Percentiles rank a stretch among this genome's conserved stretches.
phyloP scores from a whole-genome alignment of 2,888 invertebrate genomes.

The Amblyteles armatorius region DNA sequence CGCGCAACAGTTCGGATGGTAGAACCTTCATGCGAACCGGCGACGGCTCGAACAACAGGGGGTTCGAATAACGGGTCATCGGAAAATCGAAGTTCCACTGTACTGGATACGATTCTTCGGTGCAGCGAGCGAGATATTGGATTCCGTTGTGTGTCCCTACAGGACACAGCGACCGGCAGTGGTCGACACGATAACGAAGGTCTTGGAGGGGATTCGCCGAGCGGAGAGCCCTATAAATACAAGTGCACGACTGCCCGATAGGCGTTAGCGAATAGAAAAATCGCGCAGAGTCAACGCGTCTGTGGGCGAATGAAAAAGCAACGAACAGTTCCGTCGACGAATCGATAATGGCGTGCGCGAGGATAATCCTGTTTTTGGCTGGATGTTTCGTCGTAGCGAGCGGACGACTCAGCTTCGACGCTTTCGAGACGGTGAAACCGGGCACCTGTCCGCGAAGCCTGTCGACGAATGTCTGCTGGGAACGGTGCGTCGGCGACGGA shows the following conservation, averaged over 20 bases:
- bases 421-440: constrained; percentile 72
- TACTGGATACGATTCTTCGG: neutral
- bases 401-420: constrained; percentile 31
- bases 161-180: neutral
- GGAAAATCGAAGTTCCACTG: too few species aligned
- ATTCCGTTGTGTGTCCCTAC: constrained; percentile 15
- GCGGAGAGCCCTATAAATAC: constrained; percentile 60
- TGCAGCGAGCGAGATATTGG: constrained; percentile 16
- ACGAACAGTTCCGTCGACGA: neutral
- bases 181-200: constrained; percentile 17
- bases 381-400: constrained; percentile 43
- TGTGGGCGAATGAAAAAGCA: neutral
- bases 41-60: too few species aligned
- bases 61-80: too few species aligned
- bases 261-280: constrained; percentile 42
- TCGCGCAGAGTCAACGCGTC: constrained; percentile 24
- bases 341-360: constrained; percentile 20
- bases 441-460: constrained; percentile 87
- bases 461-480: constrained; percentile 85
- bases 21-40: too few species aligned
- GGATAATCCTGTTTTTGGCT: constrained; percentile 49
- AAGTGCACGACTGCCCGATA: constrained; percentile 31
- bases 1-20: too few species aligned
- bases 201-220: constrained; percentile 45
- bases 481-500: constrained; percentile 83